Percentiles rank a stretch among this genome's conserved stretches.
Conservation (phyloP, 2,888 invertebrate genomes). For the Metallyticus violacea region DNA sequence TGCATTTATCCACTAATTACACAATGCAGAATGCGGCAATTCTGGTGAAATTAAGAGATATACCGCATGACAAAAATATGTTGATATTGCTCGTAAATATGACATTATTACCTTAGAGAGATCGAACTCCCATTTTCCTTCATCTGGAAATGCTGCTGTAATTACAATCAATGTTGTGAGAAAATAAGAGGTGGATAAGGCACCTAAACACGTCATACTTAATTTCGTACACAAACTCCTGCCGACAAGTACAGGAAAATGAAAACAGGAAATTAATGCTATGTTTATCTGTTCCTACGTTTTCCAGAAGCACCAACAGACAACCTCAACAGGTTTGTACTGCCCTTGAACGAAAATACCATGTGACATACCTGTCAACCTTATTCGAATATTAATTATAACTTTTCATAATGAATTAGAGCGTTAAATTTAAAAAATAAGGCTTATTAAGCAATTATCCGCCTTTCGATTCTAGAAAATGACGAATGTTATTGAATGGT, state of each 20-base stretch:
- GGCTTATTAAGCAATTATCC: too few relatives aligned
- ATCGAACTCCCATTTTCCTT: constrained; percentile 26
- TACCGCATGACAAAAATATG: neutral
- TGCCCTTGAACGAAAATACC: too few relatives aligned
- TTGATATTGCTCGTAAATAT: neutral
- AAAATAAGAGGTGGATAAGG: constrained; percentile 20
- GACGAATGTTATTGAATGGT: too few relatives aligned
- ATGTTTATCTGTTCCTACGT: neutral
- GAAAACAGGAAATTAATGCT: neutral
- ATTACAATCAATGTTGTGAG: neutral
- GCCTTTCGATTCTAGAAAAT: too few relatives aligned
- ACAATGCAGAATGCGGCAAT: too few relatives aligned
- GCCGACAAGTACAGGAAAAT: neutral
- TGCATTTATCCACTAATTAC: too few relatives aligned
- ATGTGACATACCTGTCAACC: too few relatives aligned
- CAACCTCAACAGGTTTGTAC: too few relatives aligned
- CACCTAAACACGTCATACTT: constrained; percentile 12
- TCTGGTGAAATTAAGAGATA: neutral
- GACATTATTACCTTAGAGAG: constrained; percentile 22
- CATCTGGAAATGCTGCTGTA: constrained; percentile 24
- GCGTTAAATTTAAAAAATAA: too few relatives aligned
- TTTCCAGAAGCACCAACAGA: neutral
- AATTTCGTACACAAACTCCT: neutral
- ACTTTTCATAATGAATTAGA: too few relatives aligned
- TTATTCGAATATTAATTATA: too few relatives aligned